Conservation (phyloP, 2,797 vertebrate genomes). For the Hemibagrus guttatus region DNA sequence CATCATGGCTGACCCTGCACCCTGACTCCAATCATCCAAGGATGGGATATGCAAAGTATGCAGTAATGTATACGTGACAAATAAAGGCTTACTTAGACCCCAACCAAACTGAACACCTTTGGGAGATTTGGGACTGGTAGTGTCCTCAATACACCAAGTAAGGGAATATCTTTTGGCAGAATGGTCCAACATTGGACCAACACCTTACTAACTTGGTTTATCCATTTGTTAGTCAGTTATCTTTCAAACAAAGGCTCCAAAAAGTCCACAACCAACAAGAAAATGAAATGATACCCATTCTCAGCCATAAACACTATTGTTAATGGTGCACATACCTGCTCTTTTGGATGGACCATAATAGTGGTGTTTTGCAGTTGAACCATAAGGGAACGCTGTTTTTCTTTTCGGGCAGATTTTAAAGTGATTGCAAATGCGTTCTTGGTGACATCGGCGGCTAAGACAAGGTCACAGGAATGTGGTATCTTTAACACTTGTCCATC, state of each 20-base stretch:
- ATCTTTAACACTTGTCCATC: conserved; percentile 79
- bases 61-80: too few species aligned
- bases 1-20: too few species aligned
- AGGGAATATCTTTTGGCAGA: background rate
- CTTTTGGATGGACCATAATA: conserved; percentile 68
- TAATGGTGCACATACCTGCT: conserved; percentile 69
- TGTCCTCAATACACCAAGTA: background rate
- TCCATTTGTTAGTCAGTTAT: background rate
- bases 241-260: background rate
- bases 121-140: background rate
- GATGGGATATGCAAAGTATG: too few species aligned
- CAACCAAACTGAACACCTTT: background rate
- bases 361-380: conserved; percentile 72
- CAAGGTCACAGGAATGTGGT: conserved; percentile 70
- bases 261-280: background rate
- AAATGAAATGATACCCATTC: background rate
- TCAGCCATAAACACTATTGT: background rate
- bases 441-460: conserved; percentile 77
- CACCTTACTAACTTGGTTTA: background rate
- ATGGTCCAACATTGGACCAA: too few species aligned
- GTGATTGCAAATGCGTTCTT: conserved; percentile 70
- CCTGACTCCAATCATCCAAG: too few species aligned
- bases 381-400: conserved; percentile 65
- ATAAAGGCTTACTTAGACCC: too few species aligned
- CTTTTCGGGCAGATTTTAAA: conserved; percentile 57